Evolutionary conservation across 2,888 invertebrate genomes (phyloP).

Genomic region (Luperina testacea): DNA sequence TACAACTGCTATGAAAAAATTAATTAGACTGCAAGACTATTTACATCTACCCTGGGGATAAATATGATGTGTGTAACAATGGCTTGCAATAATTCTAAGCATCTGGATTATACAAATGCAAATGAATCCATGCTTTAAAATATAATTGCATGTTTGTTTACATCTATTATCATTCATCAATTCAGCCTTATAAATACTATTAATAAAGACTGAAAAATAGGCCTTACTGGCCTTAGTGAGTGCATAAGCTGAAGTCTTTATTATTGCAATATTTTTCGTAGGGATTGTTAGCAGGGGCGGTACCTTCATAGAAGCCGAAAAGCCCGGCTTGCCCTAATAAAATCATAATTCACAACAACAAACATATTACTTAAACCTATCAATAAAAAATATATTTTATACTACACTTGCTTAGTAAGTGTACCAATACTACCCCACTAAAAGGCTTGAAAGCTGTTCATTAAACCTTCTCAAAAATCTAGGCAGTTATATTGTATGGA

Average conservation of each 20-base stretch:
- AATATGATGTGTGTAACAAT: slow-evolving; percentile 17
- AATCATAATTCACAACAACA: no score
- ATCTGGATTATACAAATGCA: neutral
- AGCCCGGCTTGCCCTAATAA: no score
- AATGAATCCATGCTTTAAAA: slow-evolving; percentile 9
- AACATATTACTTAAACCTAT: no score
- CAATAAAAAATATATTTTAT: no score
- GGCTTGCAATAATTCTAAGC: neutral
- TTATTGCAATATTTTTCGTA: neutral
- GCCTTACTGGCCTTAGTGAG: neutral
- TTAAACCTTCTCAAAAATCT: no score
- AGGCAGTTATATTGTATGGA: no score
- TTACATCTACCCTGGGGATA: slow-evolving; percentile 8
- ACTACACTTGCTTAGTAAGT: no score
- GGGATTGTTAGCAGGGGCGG: no score
- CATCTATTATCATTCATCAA: slow-evolving; percentile 12
- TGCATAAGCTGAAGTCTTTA: neutral
- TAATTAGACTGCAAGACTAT: neutral
- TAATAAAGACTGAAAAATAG: neutral
- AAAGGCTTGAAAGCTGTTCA: no score
- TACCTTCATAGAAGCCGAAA: no score
- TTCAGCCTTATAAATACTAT: neutral
- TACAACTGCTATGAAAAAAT: neutral
- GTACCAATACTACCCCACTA: no score
- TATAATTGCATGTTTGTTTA: slow-evolving; percentile 23